Evolutionary conservation across 2,113 vertebrate genomes (phyloP), one percentile per base, ranked within the genome.

Genomic region (Mandrillus leucophaeus): DNA sequence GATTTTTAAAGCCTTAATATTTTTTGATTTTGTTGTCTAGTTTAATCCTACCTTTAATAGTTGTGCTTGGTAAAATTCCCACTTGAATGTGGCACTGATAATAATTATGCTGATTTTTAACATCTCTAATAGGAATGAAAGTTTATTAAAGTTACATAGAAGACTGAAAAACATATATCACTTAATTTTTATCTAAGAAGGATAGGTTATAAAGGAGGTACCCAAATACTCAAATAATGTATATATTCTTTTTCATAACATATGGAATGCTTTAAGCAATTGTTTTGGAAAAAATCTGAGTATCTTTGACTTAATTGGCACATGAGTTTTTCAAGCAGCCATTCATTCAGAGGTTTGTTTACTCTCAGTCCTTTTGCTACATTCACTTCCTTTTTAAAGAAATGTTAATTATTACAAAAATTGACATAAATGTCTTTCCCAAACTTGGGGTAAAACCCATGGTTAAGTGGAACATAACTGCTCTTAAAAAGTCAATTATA

Each of bases 51-150:
- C 17, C 7, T 96, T 95, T 75, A 90, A 66, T 88, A 95, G 68
- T 93, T 75, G 45, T 55, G 32, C 70, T 92, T 96, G 84, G 52
- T 83, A 91, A 97, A 95, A 78, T 82, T 90, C 52, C 40, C 70
- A 90, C n/a, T 95, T 59, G 45, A 61, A 85, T 88, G 96, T 95
- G 80, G 75, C 92, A 82, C 52, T 76, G 79, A 40, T 93, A 38
- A 78, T 85, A 88, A 92, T 88, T 97, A 92, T 50, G 38, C 66
- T 93, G 30, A 96, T 89, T 92, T 96, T 96, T 91, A 94, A 66
- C 10, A 45, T 84, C 90, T 93, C 13, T 95, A 87, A 10, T 83
- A 89, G 76, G 73, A 93, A 30, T 96, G 30, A 64, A 97, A 93
- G 30, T 75, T 85, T 83, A 40, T 90, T 80, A 92, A 89, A 93